Evolutionary conservation across 2,797 vertebrate genomes (phyloP).

Genomic region (Ciconia nigra): DNA sequence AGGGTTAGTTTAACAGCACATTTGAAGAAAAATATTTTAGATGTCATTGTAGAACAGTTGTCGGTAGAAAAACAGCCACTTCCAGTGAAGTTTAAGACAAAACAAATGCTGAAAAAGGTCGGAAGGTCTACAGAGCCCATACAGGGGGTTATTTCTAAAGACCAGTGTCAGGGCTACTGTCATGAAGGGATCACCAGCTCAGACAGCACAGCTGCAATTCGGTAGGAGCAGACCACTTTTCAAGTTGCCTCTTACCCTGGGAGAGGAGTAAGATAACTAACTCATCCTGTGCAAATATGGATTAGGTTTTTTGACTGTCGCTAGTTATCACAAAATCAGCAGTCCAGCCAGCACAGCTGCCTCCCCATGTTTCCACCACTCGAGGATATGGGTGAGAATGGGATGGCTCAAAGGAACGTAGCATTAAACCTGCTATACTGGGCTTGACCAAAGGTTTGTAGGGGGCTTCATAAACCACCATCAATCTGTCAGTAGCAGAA

Average conservation of each 20-base stretch:
- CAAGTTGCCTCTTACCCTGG: not conserved
- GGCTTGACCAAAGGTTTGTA: not conserved
- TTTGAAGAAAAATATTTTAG: not conserved
- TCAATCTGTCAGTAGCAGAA: not conserved
- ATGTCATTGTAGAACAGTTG: not conserved
- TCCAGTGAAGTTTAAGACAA: not conserved
- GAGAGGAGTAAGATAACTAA: not conserved
- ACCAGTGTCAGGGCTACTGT: not conserved
- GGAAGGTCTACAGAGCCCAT: not conserved
- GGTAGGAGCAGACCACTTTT: not conserved
- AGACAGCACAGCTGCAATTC: not conserved
- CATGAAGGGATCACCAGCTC: not conserved
- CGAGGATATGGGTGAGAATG: not conserved
- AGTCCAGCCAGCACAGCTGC: not conserved
- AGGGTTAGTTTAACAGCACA: not conserved
- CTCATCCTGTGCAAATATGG: not conserved
- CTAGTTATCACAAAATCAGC: not conserved
- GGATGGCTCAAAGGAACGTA: not conserved
- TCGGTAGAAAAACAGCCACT: not conserved
- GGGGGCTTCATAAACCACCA: not conserved
- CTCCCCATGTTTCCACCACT: not conserved
- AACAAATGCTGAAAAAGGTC: not conserved
- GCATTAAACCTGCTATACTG: not conserved
- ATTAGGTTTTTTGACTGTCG: not conserved
- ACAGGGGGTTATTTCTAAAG: not conserved